These are phyloP conservation scores for Pomacea canaliculata DNA, from an alignment of 2,888 invertebrate genomes.

Conservation along the genomic window DNA sequence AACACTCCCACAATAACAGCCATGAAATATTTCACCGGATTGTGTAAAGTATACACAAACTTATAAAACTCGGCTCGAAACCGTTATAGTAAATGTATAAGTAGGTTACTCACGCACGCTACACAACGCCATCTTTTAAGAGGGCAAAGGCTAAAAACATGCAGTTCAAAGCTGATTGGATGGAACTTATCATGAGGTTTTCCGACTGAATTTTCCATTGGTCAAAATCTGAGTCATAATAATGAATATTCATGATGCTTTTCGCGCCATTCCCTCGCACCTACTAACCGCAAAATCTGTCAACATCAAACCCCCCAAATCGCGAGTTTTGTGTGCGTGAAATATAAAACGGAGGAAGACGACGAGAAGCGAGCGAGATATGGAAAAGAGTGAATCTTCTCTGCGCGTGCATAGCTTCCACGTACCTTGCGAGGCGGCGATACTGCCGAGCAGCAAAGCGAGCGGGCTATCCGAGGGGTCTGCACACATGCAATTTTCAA, in stretches of 20 bases:
- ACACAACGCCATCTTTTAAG: conserved; percentile 58
- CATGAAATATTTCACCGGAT: conserved; percentile 9
- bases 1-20: conserved; percentile 6
- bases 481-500: too few species aligned
- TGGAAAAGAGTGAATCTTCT: too few species aligned
- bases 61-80: conserved; percentile 21
- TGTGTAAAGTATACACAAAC: conserved; percentile 11
- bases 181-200: conserved; percentile 31
- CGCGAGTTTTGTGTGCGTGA: too few species aligned
- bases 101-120: conserved; percentile 53
- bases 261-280: conserved; percentile 34
- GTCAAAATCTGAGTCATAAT: conserved; percentile 18
- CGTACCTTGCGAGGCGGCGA: too few species aligned
- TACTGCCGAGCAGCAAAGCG: too few species aligned
- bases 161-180: conserved; percentile 38
- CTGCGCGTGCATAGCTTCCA: too few species aligned
- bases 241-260: conserved; percentile 28
- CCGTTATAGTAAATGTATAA: conserved; percentile 38
- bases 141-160: conserved; percentile 36
- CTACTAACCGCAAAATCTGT: conserved; percentile 27
- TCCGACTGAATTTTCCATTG: conserved; percentile 30
- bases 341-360: too few species aligned
- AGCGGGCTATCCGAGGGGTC: too few species aligned
- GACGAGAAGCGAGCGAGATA: too few species aligned
- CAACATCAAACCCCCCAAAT: too few species aligned